phyloP scores from a whole-genome alignment of 2,888 invertebrate genomes.

The Diaphora mendica region DNA sequence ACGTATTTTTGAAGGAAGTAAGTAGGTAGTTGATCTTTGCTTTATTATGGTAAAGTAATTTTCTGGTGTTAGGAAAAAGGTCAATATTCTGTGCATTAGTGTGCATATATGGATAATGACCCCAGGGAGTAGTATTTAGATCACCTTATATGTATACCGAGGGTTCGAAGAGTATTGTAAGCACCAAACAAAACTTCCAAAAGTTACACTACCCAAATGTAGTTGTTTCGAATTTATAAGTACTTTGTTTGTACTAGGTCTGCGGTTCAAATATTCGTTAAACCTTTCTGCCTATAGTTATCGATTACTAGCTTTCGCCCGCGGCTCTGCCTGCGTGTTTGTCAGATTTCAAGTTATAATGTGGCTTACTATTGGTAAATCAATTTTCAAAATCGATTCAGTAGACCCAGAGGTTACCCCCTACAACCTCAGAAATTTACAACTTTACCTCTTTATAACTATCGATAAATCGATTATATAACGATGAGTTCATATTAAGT shows the following conservation, averaged over 20 bases:
- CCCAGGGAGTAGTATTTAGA: background rate
- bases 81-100: background rate
- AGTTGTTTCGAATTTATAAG: conserved; percentile 2
- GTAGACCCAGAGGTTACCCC: no score
- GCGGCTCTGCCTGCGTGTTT: no score
- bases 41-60: background rate
- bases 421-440: no score
- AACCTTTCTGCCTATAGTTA: background rate
- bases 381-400: no score
- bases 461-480: no score
- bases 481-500: no score
- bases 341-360: no score
- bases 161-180: background rate
- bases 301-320: background rate
- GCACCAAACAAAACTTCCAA: background rate
- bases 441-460: no score
- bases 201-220: background rate
- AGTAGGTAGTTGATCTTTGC: background rate
- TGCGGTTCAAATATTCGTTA: background rate
- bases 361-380: no score
- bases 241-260: background rate
- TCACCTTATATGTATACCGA: background rate
- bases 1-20: background rate
- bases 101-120: background rate
- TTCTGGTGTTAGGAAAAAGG: background rate